phyloP scores from a whole-genome alignment of 2,888 invertebrate genomes.

The Zaprionus obscuricornis region DNA sequence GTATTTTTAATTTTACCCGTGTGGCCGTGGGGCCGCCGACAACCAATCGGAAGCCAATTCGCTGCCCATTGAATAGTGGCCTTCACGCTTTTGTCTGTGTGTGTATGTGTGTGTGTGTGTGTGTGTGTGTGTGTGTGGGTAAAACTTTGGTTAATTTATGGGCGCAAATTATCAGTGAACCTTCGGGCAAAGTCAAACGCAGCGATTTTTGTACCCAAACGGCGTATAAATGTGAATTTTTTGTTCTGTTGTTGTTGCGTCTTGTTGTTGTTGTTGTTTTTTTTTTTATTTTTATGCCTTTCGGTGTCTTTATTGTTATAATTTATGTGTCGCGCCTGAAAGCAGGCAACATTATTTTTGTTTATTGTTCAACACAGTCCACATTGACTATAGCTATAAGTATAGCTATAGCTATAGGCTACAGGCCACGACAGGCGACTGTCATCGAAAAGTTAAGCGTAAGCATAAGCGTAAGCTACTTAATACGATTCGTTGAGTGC shows the following conservation, averaged over 20 bases:
- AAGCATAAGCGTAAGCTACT: conserved; percentile 19
- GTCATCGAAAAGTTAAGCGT: conserved; percentile 45
- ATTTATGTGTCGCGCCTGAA: conserved; percentile 64
- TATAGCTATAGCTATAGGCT: too few species aligned
- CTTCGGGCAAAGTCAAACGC: conserved; percentile 59
- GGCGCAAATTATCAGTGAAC: conserved; percentile 62
- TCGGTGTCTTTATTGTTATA: conserved; percentile 62
- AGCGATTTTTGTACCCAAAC: conserved; percentile 58
- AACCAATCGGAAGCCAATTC: conserved; percentile 38
- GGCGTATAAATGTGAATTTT: conserved; percentile 53
- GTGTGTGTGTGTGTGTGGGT: conserved; percentile 6
- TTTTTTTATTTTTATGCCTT: conserved; percentile 44
- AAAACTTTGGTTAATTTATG: conserved; percentile 63
- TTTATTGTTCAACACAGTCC: conserved; percentile 63
- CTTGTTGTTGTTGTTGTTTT: too few species aligned
- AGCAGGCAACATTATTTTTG: conserved; percentile 53
- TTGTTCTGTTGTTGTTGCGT: too few species aligned
- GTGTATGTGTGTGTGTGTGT: neutral
- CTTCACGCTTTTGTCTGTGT: neutral
- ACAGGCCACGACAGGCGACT: conserved; percentile 53
- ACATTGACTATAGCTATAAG: too few species aligned
- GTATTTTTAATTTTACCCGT: conserved; percentile 68
- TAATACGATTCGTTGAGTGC: conserved; percentile 26
- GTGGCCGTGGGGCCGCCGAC: conserved; percentile 28
- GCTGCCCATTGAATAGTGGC: conserved; percentile 25